Base-by-base conservation (phyloP, 2,797 vertebrate species). In the Pangasius mekongensis region DNA sequence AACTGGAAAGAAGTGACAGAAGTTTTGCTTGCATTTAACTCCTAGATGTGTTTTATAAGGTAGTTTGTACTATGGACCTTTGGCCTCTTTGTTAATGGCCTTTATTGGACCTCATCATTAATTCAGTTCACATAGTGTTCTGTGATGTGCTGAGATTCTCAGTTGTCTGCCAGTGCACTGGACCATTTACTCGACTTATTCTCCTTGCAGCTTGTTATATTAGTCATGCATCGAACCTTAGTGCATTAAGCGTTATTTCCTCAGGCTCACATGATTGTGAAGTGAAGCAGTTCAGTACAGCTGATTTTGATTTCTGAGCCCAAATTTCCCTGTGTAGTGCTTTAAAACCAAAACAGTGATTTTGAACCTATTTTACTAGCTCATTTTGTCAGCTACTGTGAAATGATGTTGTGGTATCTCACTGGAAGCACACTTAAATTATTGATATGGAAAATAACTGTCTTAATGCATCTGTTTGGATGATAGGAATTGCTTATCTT, bases 401-500 rank as follows among this genome's bases (percentile, higher is more conserved):
- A 66, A 82, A 83, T 67, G 18, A 74, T 86, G 84, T 52, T 78
- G 86, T 81, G 66, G 43, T 43, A 82, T 87, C 83, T 84, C 73
- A 71, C 39, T 64, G 82, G 85, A 84, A 85, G 86, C 83, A 87
- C 76, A 85, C 13, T 87, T 87, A 87, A 89, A 85, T 89, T 89
- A 89, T 89, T 84, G 81, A 88, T 84, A 84, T 66, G 81, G 82
- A 85, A 80, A 87, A 62, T 76, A 81, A 89, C 47, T 30, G 54
- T 89, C 74, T 87, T 89, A 87, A 87, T 76, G 88, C 47, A 64
- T 84, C 88, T 60, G 27, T 60, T 73, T 85, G 74, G 30, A 80
- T 64, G 64, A 83, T 86, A 11, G 43, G 27, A 77, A 58, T 86
- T 83, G 78, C 16, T 88, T 71, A 47, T 74, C 22, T 20, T 69